Conservation (phyloP, 2,888 invertebrate species). For the Pristionchus entomophagus region DNA sequence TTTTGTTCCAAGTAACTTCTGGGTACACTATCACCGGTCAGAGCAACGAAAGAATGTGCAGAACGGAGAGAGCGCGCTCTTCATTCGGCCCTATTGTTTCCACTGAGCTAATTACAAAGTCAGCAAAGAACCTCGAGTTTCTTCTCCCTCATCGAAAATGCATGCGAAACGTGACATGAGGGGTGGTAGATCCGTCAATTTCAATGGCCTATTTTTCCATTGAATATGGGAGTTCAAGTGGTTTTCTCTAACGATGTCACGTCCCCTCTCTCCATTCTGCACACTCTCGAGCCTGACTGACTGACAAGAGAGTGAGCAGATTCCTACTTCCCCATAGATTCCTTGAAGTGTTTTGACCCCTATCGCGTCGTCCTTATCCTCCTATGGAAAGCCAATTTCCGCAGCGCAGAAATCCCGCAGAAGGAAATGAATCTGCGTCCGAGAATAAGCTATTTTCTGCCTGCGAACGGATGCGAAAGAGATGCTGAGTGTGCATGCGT, state of each 20-base stretch:
- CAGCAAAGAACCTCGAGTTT: background rate
- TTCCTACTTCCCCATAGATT: no score
- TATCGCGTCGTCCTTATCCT: background rate
- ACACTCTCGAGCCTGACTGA: background rate
- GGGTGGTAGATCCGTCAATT: background rate
- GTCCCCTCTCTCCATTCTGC: no score
- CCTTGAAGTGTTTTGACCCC: background rate
- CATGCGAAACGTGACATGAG: background rate
- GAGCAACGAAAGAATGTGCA: no score
- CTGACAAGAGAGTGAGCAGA: background rate
- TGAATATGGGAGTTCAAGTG: no score
- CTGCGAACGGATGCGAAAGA: background rate
- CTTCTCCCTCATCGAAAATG: background rate
- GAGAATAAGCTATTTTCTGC: background rate
- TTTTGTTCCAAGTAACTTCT: no score
- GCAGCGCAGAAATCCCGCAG: background rate
- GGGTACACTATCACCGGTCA: no score
- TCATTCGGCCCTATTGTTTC: background rate
- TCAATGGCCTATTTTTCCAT: no score
- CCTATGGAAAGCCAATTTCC: background rate
- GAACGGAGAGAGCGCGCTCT: no score
- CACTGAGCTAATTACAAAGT: slow-evolving; percentile 5
- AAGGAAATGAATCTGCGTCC: background rate
- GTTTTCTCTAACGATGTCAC: no score
- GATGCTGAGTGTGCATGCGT: no score